These are phyloP conservation scores for Oscheius sp. DNA, from an alignment of 2,888 invertebrate genomes.

Conservation along the genomic window DNA sequence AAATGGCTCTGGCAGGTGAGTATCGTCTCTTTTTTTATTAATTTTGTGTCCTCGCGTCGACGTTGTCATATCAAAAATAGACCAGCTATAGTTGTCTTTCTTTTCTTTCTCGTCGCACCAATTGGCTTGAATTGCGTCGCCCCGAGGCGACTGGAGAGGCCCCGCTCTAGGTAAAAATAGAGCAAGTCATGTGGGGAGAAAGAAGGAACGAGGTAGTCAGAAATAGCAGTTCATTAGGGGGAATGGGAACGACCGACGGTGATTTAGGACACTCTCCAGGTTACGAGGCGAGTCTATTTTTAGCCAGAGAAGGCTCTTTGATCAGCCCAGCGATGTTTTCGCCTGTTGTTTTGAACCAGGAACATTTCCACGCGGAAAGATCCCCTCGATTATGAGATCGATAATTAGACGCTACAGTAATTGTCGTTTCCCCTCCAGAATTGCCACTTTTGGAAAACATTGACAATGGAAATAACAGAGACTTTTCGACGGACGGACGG, in stretches of 20 bases:
- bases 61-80: background rate
- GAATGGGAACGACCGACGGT: no score
- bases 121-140: conserved; percentile 1
- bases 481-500: background rate
- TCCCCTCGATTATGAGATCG: no score
- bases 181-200: background rate
- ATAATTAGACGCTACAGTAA: no score
- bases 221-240: no score
- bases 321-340: background rate
- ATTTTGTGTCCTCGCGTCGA: background rate
- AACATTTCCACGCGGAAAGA: no score
- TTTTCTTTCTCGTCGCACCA: background rate
- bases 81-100: background rate
- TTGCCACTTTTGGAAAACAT: no score
- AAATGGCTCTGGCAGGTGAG: conserved; percentile 62
- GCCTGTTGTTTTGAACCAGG: no score
- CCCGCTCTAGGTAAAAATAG: conserved; percentile 7
- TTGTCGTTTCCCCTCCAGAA: no score
- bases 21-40: background rate
- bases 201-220: no score
- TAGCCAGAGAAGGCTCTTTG: background rate
- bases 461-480: background rate
- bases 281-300: background rate
- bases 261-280: no score
- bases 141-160: background rate